Conservation (phyloP, 2,113 vertebrate genomes). For the Ceyx cyanopectus region DNA sequence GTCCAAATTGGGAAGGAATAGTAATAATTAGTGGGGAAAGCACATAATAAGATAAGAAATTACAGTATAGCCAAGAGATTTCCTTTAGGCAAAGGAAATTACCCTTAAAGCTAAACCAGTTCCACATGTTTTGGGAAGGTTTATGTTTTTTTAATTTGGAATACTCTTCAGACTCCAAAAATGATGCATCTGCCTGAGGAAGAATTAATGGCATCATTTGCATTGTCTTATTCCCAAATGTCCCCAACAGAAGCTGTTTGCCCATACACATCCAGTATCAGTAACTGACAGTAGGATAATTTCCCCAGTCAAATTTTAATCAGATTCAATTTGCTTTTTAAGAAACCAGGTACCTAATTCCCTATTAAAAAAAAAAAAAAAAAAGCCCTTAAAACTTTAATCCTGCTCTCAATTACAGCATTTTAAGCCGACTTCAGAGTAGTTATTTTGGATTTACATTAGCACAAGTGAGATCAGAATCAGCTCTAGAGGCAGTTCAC, state of each 20-base stretch:
- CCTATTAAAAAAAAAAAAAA: not conserved
- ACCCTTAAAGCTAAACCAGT: not conserved
- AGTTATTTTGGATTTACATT: slow-evolving; percentile 43
- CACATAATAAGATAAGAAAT: slow-evolving; percentile 27
- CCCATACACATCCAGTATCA: not conserved
- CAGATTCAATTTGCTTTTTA: slow-evolving; percentile 30
- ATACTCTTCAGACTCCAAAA: not conserved
- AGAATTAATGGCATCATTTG: slow-evolving; percentile 8
- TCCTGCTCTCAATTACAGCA: slow-evolving; percentile 21
- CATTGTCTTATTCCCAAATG: not conserved
- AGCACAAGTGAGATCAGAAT: slow-evolving; percentile 8
- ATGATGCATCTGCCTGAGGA: not conserved
- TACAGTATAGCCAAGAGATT: not conserved
- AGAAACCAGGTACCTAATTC: not conserved
- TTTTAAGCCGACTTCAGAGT: slow-evolving; percentile 27
- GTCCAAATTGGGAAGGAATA: slow-evolving; percentile 27
- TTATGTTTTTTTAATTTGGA: not conserved
- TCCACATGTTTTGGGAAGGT: not conserved
- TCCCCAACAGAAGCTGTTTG: not conserved
- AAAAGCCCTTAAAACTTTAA: slow-evolving; percentile 7
- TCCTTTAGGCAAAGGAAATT: slow-evolving; percentile 18
- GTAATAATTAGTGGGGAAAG: slow-evolving; percentile 22
- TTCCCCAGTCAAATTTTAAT: slow-evolving; percentile 1
- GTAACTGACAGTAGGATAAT: not conserved
- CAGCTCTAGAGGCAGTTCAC: not conserved